Conservation (phyloP, 1,140 invertebrate genomes). For the Panulirus ornatus region DNA sequence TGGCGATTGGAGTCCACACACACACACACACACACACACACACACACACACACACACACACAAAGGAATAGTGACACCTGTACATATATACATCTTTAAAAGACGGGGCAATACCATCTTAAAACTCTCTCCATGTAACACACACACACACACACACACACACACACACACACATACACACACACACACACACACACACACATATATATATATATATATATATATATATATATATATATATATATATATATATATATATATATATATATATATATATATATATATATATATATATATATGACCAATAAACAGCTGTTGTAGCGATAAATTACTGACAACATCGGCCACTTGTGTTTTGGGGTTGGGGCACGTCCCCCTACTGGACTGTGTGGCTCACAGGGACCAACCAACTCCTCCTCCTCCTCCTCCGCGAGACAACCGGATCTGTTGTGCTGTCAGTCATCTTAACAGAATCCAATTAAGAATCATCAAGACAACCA, state of each 20-base stretch:
- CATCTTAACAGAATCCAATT: not conserved
- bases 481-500: not conserved
- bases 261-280: not conserved
- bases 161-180: conserved; percentile 26
- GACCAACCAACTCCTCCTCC: too few relatives aligned
- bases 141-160: conserved; percentile 26
- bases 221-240: not conserved
- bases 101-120: conserved; percentile 7
- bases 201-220: conserved; percentile 1
- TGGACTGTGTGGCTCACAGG: too few relatives aligned
- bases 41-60: too few relatives aligned
- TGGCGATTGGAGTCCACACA: too few relatives aligned
- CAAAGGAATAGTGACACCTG: too few relatives aligned
- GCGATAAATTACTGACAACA: too few relatives aligned
- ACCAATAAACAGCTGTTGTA: too few relatives aligned
- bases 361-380: too few relatives aligned
- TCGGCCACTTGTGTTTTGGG: too few relatives aligned
- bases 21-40: too few relatives aligned
- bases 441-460: not conserved
- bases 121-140: not conserved
- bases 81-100: too few relatives aligned
- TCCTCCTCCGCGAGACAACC: not conserved
- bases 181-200: conserved; percentile 23
- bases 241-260: too few relatives aligned
- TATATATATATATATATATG: not conserved